Evolutionary conservation across 2,797 vertebrate species (phyloP).

Genomic region (Miichthys miiuy): DNA sequence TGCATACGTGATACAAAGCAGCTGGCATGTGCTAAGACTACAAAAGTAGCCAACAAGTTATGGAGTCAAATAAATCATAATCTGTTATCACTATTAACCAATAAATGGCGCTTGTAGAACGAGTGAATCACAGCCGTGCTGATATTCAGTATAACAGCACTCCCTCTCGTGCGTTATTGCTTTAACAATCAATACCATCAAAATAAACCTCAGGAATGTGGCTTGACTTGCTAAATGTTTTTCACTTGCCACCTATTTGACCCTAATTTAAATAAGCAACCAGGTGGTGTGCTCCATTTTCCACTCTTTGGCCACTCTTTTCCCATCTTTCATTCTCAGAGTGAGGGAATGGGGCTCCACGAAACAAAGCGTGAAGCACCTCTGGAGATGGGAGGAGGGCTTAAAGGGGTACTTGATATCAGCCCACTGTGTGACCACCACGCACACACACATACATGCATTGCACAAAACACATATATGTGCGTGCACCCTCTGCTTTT

Average conservation of each 20-base stretch:
- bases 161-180: no score
- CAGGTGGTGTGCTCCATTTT: constrained; percentile 51
- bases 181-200: neutral
- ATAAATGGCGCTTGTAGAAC: no score
- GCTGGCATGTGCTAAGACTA: no score
- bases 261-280: constrained; percentile 74
- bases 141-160: no score
- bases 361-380: constrained; percentile 84
- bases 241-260: constrained; percentile 77
- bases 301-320: constrained; percentile 25
- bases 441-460: constrained; percentile 48
- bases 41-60: no score
- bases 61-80: no score
- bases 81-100: no score
- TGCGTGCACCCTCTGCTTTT: constrained; percentile 73
- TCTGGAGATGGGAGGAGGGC: constrained; percentile 85
- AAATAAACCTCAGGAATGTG: constrained; percentile 25
- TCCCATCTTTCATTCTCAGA: constrained; percentile 66
- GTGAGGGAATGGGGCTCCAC: constrained; percentile 66
- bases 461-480: constrained; percentile 53
- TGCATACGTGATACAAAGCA: no score
- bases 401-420: constrained; percentile 83
- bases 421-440: constrained; percentile 72
- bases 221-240: neutral
- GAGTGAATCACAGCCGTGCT: no score